These are phyloP conservation scores for Salarias fasciatus DNA, from an alignment of 2,797 vertebrate genomes.

Conservation along the genomic window DNA sequence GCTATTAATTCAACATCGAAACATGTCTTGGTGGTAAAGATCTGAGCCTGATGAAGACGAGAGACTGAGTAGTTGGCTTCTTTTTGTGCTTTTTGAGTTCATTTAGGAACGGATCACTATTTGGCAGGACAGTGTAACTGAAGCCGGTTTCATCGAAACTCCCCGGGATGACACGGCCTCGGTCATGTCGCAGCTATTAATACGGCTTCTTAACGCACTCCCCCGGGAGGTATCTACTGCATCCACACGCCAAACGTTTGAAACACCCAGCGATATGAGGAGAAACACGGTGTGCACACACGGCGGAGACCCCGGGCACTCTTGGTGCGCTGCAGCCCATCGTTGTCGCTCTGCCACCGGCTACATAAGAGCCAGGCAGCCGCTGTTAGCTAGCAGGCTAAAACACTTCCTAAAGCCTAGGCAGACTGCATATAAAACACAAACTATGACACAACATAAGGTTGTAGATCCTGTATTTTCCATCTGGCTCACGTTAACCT, in stretches of 20 bases:
- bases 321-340: slow-evolving; percentile 21
- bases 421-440: background rate
- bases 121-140: slow-evolving; percentile 66
- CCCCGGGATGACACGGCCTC: slow-evolving; percentile 51
- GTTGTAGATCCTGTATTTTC: slow-evolving; percentile 8
- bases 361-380: slow-evolving; percentile 25
- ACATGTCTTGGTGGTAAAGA: background rate
- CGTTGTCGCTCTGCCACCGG: slow-evolving; percentile 44
- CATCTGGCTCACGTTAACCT: slow-evolving; percentile 16
- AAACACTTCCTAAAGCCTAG: background rate
- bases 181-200: slow-evolving; percentile 77
- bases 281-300: background rate
- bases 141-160: slow-evolving; percentile 83
- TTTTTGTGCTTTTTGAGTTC: background rate
- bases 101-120: slow-evolving; percentile 60
- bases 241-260: background rate
- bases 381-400: slow-evolving; percentile 26
- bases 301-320: background rate
- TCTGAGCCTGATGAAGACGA: too few relatives aligned
- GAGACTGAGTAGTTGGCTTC: background rate
- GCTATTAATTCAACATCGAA: background rate
- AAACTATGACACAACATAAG: background rate
- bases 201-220: slow-evolving; percentile 72
- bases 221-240: slow-evolving; percentile 12
- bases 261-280: slow-evolving; percentile 18